Conservation (phyloP, 2,888 invertebrate genomes). For the Julus scandinavius region DNA sequence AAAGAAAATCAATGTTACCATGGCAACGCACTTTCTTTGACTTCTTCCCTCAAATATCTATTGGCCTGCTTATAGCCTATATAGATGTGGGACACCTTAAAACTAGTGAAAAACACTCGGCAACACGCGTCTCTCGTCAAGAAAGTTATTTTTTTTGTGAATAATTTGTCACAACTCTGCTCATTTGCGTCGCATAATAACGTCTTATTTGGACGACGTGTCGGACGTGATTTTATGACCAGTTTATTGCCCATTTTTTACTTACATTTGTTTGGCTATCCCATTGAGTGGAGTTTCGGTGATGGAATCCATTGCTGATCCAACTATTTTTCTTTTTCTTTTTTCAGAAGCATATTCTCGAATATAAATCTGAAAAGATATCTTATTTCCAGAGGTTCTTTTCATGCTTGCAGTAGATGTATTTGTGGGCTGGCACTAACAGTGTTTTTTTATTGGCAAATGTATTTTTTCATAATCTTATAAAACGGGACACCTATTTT, state of each 20-base stretch:
- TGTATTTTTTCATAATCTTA: background rate
- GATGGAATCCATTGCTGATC: conserved; percentile 4
- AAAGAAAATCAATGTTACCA: conserved; percentile 33
- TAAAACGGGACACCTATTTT: background rate
- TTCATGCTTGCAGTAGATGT: background rate
- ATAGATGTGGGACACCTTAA: conserved; percentile 27
- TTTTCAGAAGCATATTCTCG: background rate
- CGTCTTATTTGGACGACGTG: conserved; percentile 26
- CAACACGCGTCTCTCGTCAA: background rate
- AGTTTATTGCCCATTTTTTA: conserved; percentile 1
- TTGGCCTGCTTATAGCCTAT: conserved; percentile 2
- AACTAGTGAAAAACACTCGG: background rate
- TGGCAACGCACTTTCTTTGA: conserved; percentile 21
- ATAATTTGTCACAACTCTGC: conserved; percentile 1
- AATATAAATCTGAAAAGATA: background rate
- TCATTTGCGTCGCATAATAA: conserved; percentile 28
- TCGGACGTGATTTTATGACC: background rate
- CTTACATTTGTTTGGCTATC: conserved; percentile 5
- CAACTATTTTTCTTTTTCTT: background rate
- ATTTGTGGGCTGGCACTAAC: background rate
- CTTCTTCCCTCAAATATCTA: conserved; percentile 15
- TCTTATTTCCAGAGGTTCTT: background rate
- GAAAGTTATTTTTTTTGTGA: background rate
- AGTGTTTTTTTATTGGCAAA: background rate
- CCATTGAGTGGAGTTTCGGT: background rate